Conservation (phyloP, 2,113 vertebrate species). For the Amazona vittata region DNA sequence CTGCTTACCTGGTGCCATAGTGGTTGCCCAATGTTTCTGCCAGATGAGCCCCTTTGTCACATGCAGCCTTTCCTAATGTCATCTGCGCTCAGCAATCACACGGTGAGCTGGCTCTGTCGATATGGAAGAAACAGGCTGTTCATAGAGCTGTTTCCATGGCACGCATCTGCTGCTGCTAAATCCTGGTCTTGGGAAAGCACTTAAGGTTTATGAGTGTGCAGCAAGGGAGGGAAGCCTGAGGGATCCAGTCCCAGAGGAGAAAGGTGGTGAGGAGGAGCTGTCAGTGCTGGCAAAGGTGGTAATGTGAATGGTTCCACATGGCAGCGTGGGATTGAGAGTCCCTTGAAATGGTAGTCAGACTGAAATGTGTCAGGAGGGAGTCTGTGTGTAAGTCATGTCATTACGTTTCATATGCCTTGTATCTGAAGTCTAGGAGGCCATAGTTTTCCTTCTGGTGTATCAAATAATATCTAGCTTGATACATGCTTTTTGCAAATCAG, state of each 20-base stretch:
- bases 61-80: not conserved
- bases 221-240: not conserved
- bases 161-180: accelerated
- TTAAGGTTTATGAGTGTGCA: not conserved
- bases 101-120: accelerated
- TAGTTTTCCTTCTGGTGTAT: not conserved
- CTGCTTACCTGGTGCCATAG: not conserved
- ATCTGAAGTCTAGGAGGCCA: not conserved
- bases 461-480: not conserved
- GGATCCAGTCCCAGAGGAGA: not conserved
- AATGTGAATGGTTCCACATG: accelerated
- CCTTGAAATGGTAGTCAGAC: not conserved
- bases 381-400: accelerated
- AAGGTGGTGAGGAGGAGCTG: not conserved
- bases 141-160: not conserved
- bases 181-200: not conserved
- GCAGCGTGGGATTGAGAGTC: not conserved
- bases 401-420: not conserved
- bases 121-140: accelerated
- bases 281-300: not conserved
- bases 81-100: not conserved
- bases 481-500: not conserved
- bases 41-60: not conserved
- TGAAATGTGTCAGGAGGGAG: not conserved
- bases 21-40: not conserved